Percentiles rank a stretch among this genome's conserved stretches.
Conservation (phyloP, 2,888 invertebrate species). For the Formica aserva region DNA sequence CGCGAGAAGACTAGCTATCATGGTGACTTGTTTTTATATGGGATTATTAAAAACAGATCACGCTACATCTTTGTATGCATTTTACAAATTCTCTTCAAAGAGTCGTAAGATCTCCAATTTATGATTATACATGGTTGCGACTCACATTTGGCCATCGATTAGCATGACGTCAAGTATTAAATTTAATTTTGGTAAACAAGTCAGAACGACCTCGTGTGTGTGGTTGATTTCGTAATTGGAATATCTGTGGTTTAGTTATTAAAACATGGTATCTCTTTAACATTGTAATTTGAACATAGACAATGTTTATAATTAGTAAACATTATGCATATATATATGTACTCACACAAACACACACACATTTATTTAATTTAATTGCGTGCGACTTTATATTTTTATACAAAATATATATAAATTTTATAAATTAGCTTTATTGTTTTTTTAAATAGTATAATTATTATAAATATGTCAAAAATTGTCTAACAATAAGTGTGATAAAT, state of each 20-base stretch:
- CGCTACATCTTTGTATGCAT: not conserved
- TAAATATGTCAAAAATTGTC: not conserved
- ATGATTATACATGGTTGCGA: not conserved
- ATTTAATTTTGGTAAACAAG: conserved; percentile 53
- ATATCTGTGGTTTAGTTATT: not conserved
- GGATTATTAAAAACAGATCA: not conserved
- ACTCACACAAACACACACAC: too few relatives aligned
- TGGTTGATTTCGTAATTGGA: conserved; percentile 29
- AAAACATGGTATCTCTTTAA: not conserved
- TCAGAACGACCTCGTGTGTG: not conserved
- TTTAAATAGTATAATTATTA: not conserved
- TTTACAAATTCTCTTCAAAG: conserved; percentile 9
- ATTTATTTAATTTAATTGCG: not conserved
- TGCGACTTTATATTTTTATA: not conserved
- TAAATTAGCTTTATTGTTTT: not conserved
- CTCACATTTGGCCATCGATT: conserved; percentile 35
- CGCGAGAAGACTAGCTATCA: not conserved
- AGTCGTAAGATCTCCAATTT: conserved; percentile 10
- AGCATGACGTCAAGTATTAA: conserved; percentile 46
- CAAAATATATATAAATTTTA: not conserved
- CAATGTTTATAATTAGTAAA: not conserved
- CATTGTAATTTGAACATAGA: not conserved
- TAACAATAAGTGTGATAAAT: not conserved
- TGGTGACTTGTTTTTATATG: not conserved
- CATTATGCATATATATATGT: not conserved